Base-by-base conservation (phyloP, 1,140 invertebrate species). In the Cyclargus thomasi region DNA sequence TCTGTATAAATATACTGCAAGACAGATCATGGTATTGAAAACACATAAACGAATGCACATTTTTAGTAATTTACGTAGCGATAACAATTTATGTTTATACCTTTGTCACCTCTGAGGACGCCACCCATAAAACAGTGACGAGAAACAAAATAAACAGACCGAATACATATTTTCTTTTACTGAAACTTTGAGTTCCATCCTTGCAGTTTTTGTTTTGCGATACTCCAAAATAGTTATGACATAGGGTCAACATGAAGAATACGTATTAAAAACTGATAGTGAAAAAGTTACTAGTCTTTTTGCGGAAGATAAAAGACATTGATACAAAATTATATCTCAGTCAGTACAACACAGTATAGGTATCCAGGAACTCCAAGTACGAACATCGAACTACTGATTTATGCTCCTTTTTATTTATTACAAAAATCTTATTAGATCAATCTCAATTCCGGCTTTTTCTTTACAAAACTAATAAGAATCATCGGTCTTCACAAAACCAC, bases 181-280 rank as follows among this genome's bases (percentile, higher is more conserved):
- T 84, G 68, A 78, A 78, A 67, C 79, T 78, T 67, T 79, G 81
- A 8, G 65, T 73, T 70, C 74, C 83, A 82, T 88, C 83, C 74
- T 86, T 86, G 68, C 65, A 77, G 68, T 81, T 88, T 75, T 90
- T 88, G 70, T 82, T 84, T 67, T 79, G 69, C 22, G 77, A 76
- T 59, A 90, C 83, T 65, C 80, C 76, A 79, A 88, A 90, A 73
- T 88, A 90, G 71, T 90, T 88, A 79, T 90, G 87, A 77, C 85
- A 88, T 76, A 90, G 77, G 82, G 83, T 86, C 83, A 90, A 88
- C 87, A 90, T 90, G 72, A 84, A 86, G 80, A 59, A 59, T 21
- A 74, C 70, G 71, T 78, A 63, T 76, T 72, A 68, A 74, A 63
- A 66, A 65, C 35, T 53, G 67, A 68, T 71, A 74, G 74, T 66